phyloP scores from a whole-genome alignment of 2,888 invertebrate genomes.

The Rhabditophanes sp. region DNA sequence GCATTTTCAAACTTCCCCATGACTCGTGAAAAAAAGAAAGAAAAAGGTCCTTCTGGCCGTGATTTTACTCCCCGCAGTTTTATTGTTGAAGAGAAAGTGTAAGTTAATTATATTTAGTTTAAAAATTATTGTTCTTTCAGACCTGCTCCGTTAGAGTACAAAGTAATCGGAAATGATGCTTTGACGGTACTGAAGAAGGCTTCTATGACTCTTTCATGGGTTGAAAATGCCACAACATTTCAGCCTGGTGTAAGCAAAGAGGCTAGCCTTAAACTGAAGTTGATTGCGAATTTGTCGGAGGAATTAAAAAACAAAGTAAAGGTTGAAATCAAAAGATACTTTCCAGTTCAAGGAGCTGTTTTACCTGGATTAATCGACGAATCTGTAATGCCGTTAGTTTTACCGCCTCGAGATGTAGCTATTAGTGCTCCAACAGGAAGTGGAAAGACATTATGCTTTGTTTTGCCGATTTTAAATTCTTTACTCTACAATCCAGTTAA shows the following conservation, averaged over 20 bases:
- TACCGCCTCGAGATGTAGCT: constrained; percentile 71
- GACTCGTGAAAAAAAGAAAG: too few relatives aligned
- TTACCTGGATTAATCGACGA: constrained; percentile 21
- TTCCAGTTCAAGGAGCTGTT: constrained; percentile 38
- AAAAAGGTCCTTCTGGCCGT: too few relatives aligned
- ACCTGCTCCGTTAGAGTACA: too few relatives aligned
- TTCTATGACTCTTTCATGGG: constrained; percentile 24
- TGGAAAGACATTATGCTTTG: constrained; percentile 87
- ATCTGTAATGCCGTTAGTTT: constrained; percentile 11
- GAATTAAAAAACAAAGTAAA: constrained; percentile 11
- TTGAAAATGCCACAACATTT: constrained; percentile 23
- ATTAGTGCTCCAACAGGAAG: constrained; percentile 83
- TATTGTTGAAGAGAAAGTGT: too few relatives aligned
- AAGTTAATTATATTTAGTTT: too few relatives aligned
- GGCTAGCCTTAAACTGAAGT: constrained; percentile 15
- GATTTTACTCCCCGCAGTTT: too few relatives aligned
- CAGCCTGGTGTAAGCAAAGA: constrained; percentile 16
- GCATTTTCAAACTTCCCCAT: too few relatives aligned
- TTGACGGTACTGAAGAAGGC: too few relatives aligned
- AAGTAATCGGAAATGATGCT: too few relatives aligned
- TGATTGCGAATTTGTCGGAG: constrained; percentile 13
- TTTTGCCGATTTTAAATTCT: constrained; percentile 71
- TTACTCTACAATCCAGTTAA: background rate
- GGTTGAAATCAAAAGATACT: constrained; percentile 20
- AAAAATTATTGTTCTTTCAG: too few relatives aligned